phyloP scores from a whole-genome alignment of 2,888 invertebrate species.

The Morpho helenor region DNA sequence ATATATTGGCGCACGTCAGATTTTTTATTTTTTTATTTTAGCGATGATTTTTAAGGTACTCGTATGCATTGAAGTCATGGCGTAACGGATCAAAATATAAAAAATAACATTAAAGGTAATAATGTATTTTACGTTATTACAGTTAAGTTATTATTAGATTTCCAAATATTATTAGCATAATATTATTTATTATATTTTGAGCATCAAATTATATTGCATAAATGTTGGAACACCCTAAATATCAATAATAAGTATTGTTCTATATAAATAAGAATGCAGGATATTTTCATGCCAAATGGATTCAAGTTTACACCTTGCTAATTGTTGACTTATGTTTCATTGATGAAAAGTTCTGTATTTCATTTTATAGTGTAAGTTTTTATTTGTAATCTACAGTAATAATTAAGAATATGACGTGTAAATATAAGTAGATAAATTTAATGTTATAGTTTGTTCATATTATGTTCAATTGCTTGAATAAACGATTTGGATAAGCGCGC shows the following conservation, averaged over 20 bases:
- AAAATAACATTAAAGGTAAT: no score
- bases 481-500: constrained; percentile 73
- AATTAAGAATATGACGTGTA: constrained; percentile 73
- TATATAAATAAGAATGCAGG: constrained; percentile 54
- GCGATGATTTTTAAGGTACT: no score
- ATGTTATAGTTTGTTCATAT: constrained; percentile 79
- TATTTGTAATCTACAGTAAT: constrained; percentile 65
- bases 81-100: no score
- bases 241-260: constrained; percentile 4
- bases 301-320: background rate
- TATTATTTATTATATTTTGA: background rate
- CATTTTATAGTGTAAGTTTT: constrained; percentile 51
- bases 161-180: no score
- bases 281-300: constrained; percentile 46
- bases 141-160: no score
- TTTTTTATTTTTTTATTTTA: no score
- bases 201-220: constrained; percentile 1
- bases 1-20: no score
- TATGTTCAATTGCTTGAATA: constrained; percentile 79
- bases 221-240: constrained; percentile 6
- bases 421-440: constrained; percentile 79
- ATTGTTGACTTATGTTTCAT: constrained; percentile 4
- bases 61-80: no score
- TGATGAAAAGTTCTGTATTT: constrained; percentile 34
- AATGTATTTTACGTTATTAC: no score